These are phyloP conservation scores for Benthochromis sp. DNA, from an alignment of 2,113 vertebrate genomes.

Conservation along the genomic window DNA sequence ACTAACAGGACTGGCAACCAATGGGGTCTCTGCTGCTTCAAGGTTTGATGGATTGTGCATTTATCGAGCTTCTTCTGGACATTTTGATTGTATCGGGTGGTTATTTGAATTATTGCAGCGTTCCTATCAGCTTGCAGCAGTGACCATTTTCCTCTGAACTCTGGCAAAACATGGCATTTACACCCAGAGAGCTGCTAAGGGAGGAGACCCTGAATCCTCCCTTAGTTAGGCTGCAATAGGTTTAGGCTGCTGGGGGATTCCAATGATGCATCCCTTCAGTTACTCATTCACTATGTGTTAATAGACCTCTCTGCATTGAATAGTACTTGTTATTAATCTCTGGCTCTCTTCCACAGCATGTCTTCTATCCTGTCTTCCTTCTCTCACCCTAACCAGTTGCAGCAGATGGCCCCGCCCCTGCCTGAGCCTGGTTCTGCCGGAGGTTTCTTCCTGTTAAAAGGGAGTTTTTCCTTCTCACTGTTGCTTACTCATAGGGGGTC, in stretches of 20 bases:
- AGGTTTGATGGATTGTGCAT: not conserved
- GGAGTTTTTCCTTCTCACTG: not conserved
- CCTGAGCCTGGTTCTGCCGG: rapidly evolving
- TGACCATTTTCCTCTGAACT: not conserved
- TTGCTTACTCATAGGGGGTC: not conserved
- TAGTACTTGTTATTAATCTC: not conserved
- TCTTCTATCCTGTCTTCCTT: not conserved
- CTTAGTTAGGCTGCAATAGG: rapidly evolving
- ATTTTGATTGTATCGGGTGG: not conserved
- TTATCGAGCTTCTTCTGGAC: rapidly evolving
- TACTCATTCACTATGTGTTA: not conserved
- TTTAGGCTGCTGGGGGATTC: not conserved
- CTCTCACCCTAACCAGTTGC: rapidly evolving
- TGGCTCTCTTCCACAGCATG: not conserved
- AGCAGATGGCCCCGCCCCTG: not conserved
- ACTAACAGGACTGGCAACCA: not conserved
- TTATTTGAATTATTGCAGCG: not conserved
- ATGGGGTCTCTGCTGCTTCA: not conserved
- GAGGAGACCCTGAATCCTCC: not conserved
- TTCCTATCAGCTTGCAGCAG: not conserved
- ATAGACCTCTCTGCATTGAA: rapidly evolving
- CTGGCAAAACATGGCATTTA: not conserved
- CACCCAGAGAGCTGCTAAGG: not conserved
- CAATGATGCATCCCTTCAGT: not conserved
- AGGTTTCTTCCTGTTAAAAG: not conserved